Evolutionary conservation across 2,797 vertebrate genomes (phyloP).

Genomic region (Pachyuromys duprasi): DNA sequence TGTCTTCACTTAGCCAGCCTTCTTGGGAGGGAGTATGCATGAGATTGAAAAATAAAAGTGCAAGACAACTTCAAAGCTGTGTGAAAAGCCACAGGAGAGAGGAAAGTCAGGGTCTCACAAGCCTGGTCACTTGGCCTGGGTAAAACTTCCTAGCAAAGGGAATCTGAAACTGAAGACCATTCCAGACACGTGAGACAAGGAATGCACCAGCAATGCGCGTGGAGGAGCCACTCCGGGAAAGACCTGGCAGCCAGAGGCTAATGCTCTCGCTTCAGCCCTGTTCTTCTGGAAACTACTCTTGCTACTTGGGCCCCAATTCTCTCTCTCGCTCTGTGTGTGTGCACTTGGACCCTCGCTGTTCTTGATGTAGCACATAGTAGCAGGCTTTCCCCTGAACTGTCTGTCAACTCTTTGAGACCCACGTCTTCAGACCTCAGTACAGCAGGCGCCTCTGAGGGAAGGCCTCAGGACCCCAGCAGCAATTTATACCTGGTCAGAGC

Average conservation of each 20-base stretch:
- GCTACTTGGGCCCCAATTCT: fast-evolving
- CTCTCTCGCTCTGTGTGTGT: too few relatives aligned
- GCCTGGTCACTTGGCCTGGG: neutral
- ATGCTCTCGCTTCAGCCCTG: neutral
- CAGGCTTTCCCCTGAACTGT: neutral
- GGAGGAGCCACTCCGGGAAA: neutral
- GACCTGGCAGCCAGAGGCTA: neutral
- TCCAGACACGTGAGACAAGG: neutral
- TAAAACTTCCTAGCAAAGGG: neutral
- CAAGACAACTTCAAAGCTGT: neutral
- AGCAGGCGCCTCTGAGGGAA: neutral
- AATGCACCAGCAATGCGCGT: too few relatives aligned
- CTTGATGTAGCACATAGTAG: neutral
- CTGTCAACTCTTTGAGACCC: neutral
- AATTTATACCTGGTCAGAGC: neutral
- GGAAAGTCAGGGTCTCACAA: neutral
- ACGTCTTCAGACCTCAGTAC: neutral
- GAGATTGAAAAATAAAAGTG: neutral
- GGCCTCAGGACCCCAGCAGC: neutral
- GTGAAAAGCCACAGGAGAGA: neutral
- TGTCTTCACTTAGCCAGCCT: neutral
- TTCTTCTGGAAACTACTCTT: neutral
- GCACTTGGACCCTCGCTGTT: neutral
- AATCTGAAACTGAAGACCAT: neutral
- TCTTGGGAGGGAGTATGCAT: neutral